These are phyloP conservation scores for Osmerus eperlanus DNA, from an alignment of 2,113 vertebrate species.

Conservation along the genomic window DNA sequence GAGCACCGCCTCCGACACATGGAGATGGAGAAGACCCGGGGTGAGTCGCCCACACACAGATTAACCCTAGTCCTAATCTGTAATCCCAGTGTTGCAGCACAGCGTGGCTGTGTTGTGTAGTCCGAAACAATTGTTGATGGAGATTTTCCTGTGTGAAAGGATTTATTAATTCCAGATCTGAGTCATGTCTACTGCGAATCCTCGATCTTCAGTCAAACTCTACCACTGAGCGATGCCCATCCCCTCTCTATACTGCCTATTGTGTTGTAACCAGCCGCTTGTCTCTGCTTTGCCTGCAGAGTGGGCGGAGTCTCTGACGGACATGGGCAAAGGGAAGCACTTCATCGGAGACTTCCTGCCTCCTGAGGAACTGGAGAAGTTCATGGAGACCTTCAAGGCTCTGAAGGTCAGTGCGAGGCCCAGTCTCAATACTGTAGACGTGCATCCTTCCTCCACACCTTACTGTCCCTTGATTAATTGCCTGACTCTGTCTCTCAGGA, in stretches of 20 bases:
- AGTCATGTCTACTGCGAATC: not conserved
- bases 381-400: slow-evolving; percentile 98
- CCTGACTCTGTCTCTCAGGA: slow-evolving; percentile 72
- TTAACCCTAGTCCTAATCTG: too few relatives aligned
- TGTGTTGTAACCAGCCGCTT: not conserved
- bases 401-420: slow-evolving; percentile 78
- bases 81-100: too few relatives aligned
- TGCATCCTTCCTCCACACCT: too few relatives aligned
- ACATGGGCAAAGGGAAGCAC: slow-evolving; percentile 97
- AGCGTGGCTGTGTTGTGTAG: too few relatives aligned
- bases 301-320: slow-evolving; percentile 96
- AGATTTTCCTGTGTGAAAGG: not conserved
- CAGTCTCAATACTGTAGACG: not conserved
- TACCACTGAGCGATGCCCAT: too few relatives aligned
- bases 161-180: not conserved
- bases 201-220: not conserved
- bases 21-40: slow-evolving; percentile 98
- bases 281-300: slow-evolving; percentile 70
- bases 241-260: not conserved
- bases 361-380: slow-evolving; percentile 93
- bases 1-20: slow-evolving; percentile 92
- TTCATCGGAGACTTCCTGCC: slow-evolving; percentile 97
- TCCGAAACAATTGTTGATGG: too few relatives aligned
- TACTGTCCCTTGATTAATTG: too few relatives aligned
- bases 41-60: slow-evolving; percentile 53